Evolutionary conservation across 2,888 invertebrate species (phyloP).

Genomic region (Cybosia mesomella): DNA sequence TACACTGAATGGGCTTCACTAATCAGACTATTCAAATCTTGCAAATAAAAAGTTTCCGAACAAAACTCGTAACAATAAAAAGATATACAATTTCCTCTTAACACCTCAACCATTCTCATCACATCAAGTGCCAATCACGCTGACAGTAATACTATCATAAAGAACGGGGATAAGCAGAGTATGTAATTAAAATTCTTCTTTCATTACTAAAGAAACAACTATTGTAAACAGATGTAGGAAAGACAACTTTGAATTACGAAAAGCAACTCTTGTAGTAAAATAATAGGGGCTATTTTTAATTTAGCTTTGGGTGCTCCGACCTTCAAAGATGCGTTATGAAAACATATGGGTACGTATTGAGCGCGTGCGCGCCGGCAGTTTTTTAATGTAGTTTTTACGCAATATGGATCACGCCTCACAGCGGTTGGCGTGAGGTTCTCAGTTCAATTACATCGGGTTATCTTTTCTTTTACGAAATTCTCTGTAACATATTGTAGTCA

Average conservation of each 20-base stretch:
- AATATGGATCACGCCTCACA: not conserved
- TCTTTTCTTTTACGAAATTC: not conserved
- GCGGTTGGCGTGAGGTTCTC: not conserved
- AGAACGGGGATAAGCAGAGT: constrained; percentile 33
- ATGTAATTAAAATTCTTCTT: constrained; percentile 47
- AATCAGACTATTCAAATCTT: not conserved
- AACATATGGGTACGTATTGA: constrained; percentile 37
- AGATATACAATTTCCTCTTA: constrained; percentile 5
- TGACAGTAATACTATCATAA: constrained; percentile 45
- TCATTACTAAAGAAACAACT: constrained; percentile 30
- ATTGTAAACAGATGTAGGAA: constrained; percentile 36
- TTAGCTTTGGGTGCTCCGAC: constrained; percentile 11
- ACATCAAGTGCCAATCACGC: constrained; percentile 31
- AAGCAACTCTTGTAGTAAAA: not conserved
- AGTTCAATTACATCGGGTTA: not conserved
- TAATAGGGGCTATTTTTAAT: constrained; percentile 14
- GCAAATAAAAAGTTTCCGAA: not conserved
- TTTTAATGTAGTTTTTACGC: not conserved
- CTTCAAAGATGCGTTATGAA: constrained; percentile 28
- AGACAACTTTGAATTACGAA: not conserved
- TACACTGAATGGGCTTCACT: too few relatives aligned
- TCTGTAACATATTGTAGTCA: not conserved
- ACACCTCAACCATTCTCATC: constrained; percentile 15
- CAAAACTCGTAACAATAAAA: not conserved
- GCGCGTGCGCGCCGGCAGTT: constrained; percentile 21